Base-by-base conservation (phyloP, 2,888 invertebrate species). In the Scotopteryx bipunctaria region DNA sequence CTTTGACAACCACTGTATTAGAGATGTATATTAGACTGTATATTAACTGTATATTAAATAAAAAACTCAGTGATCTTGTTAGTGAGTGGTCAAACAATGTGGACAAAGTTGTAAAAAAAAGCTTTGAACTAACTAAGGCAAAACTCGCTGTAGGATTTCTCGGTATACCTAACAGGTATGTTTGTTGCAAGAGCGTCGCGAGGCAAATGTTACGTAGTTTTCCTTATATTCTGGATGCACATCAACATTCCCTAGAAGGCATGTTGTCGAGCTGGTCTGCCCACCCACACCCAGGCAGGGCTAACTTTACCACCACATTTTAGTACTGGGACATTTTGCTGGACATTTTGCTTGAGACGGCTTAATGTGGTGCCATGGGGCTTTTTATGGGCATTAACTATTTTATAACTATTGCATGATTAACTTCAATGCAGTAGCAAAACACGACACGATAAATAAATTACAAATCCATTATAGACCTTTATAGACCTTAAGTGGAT, bases 181-280 rank as follows among this genome's bases (percentile, higher is more conserved):
- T 52, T 41, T 32, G 49, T 52, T 21, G 44, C 37, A 29, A 48
- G 41, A 36, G 17, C 32, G 25, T 44, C 38, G 36, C 25, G 32
- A 43, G 42, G 42, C 41, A 51, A 46, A 54, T 50, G 61, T 69
- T 70, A 67, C 62, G 62, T 63, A 63, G 69, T 72, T 78, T 80
- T 76, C 76, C 77, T 73, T 70, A 72, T 66, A 65, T 56, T 70
- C 71, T 72, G 82, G 77, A 78, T 81, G 73, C 75, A 74, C 71
- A 71, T 63, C 87, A 79, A 86, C 80, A 80, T 88, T 83, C 89
- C 88, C 76, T 88, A 87, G 63, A 89, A 76, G 88, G 89, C 72
- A 77, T 67, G 78, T 78, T 65, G 83, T 67, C 74, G 64, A 61
- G 70, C 67, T 48, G 67, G 69, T 76, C 73, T 66, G 78, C 83